These are phyloP conservation scores for Pachyuromys duprasi DNA, from an alignment of 2,797 vertebrate species.

Conservation along the genomic window DNA sequence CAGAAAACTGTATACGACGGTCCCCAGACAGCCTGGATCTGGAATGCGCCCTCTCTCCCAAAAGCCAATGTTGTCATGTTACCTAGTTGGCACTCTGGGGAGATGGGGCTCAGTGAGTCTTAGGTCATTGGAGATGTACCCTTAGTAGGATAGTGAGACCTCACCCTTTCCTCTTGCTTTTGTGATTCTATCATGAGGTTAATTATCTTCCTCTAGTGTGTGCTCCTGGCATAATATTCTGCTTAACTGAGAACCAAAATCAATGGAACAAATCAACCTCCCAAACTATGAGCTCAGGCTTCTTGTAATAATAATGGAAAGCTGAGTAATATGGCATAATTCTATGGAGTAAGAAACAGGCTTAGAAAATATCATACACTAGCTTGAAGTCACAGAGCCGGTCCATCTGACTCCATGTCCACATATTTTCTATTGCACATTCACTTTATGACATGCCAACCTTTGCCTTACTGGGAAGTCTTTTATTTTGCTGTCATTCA, in stretches of 20 bases:
- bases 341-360: not conserved
- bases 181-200: not conserved
- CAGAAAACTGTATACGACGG: not conserved
- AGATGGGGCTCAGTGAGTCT: not conserved
- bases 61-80: not conserved
- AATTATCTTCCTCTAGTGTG: not conserved
- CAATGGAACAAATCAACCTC: not conserved
- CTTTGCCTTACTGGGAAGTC: not conserved
- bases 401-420: not conserved
- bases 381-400: not conserved
- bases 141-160: not conserved
- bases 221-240: not conserved
- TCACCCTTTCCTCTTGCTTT: not conserved
- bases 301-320: not conserved
- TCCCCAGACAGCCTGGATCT: not conserved
- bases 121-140: not conserved
- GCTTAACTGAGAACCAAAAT: not conserved
- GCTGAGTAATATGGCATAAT: not conserved
- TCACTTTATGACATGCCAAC: too few relatives aligned
- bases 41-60: not conserved
- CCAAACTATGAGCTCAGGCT: not conserved
- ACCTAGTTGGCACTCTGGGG: not conserved
- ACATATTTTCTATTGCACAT: not conserved
- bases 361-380: not conserved
- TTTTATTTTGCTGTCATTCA: not conserved